Evolutionary conservation across 53 echinoderm and acorn worm species (phyloP).

Genomic region (Apostichopus leukothele): DNA sequence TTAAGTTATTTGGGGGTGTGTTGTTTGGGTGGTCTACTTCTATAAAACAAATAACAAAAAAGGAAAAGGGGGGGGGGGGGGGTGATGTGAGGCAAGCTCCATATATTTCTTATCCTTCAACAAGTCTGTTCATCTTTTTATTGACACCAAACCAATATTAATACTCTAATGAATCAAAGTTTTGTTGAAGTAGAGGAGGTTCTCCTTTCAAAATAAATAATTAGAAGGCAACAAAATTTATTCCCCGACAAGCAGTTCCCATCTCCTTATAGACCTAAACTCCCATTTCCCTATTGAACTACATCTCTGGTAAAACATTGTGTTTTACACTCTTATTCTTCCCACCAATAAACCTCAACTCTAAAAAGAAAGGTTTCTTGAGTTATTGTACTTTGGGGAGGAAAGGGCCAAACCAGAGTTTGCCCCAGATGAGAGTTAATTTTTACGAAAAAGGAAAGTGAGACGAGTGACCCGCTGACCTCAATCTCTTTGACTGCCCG

Average conservation of each 20-base stretch:
- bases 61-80: neutral
- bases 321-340: conserved; percentile 25
- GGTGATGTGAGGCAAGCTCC: neutral
- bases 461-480: conserved; percentile 15
- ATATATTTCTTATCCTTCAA: conserved; percentile 19
- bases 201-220: conserved; percentile 35
- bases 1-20: too few species aligned
- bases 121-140: conserved; percentile 23
- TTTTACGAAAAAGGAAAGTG: neutral
- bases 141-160: conserved; percentile 21
- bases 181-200: neutral
- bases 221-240: conserved; percentile 15
- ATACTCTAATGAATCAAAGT: conserved; percentile 34
- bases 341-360: conserved; percentile 12
- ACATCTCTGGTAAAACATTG: conserved; percentile 12
- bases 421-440: conserved; percentile 1
- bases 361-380: neutral
- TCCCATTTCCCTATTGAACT: neutral
- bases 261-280: neutral
- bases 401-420: conserved; percentile 22
- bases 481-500: conserved; percentile 30
- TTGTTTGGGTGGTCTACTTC: too few species aligned
- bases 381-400: conserved; percentile 33
- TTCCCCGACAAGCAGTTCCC: neutral
- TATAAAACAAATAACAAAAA: too few species aligned